phyloP scores from a whole-genome alignment of 2,797 vertebrate species.

The Hoplostethus atlanticus region DNA sequence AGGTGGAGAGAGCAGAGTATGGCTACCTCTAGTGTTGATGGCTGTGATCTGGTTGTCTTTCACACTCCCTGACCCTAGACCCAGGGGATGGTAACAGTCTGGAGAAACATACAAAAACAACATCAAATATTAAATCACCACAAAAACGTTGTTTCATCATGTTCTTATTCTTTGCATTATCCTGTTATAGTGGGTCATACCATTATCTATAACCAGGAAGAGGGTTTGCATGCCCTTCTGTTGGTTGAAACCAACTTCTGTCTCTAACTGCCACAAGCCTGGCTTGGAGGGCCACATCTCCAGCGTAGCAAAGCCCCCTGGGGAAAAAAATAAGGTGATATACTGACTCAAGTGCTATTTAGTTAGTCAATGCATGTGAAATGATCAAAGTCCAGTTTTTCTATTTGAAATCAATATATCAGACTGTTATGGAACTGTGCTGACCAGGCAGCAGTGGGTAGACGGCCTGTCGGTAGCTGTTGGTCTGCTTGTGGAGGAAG shows the following conservation, averaged over 20 bases:
- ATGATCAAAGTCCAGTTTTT: neutral
- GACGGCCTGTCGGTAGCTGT: conserved; percentile 87
- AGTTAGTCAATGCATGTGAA: too few species aligned
- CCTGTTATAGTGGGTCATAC: conserved; percentile 73
- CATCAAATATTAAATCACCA: conserved; percentile 5
- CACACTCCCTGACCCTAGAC: conserved; percentile 87
- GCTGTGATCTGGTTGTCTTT: conserved; percentile 89
- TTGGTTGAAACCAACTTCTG: conserved; percentile 91
- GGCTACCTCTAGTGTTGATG: conserved; percentile 84
- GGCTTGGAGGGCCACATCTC: conserved; percentile 94
- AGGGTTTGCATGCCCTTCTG: conserved; percentile 93
- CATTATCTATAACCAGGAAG: conserved; percentile 91
- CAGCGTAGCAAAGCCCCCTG: conserved; percentile 93
- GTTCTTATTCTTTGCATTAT: neutral
- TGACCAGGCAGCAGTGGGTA: conserved; percentile 93
- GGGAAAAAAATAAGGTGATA: conserved; percentile 22
- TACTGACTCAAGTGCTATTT: too few species aligned
- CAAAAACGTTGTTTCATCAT: neutral
- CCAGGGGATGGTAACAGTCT: conserved; percentile 92
- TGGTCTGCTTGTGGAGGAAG: conserved; percentile 86
- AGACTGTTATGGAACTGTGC: neutral
- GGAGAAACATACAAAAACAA: conserved; percentile 14
- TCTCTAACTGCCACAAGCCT: conserved; percentile 94
- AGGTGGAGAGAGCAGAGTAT: neutral
- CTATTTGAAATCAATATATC: neutral